phyloP scores from a whole-genome alignment of 2,113 vertebrate genomes.

The Chroicocephalus ridibundus region DNA sequence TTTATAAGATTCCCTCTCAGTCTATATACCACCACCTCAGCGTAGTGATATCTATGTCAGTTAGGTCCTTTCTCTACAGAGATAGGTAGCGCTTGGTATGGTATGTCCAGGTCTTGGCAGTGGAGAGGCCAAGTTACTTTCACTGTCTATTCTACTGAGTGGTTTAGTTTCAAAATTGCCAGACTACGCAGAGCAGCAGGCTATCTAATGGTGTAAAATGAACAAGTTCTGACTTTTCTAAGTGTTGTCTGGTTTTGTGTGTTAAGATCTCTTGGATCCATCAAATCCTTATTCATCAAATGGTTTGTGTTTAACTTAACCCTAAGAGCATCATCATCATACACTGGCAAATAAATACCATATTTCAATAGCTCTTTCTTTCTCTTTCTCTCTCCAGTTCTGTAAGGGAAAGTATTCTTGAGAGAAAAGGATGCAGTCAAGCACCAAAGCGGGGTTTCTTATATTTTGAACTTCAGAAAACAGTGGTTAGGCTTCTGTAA shows the following conservation, averaged over 20 bases:
- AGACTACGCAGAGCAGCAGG: background rate
- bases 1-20: no score
- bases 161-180: background rate
- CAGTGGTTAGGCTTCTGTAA: background rate
- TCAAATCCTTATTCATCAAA: background rate
- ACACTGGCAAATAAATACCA: background rate
- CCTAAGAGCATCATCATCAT: background rate
- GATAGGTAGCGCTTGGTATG: background rate
- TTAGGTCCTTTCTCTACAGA: background rate
- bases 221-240: background rate
- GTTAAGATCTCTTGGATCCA: background rate
- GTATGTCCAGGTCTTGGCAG: background rate
- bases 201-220: background rate
- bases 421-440: background rate
- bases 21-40: no score
- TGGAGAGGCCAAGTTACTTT: background rate
- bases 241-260: background rate
- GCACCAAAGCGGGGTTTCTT: background rate
- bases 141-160: background rate
- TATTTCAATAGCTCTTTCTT: background rate
- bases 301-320: background rate
- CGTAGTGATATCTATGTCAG: background rate
- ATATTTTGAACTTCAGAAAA: background rate
- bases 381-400: background rate
- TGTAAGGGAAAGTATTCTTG: background rate